Base-by-base conservation (phyloP, 1,140 invertebrate genomes). In the Drosophila varians region DNA sequence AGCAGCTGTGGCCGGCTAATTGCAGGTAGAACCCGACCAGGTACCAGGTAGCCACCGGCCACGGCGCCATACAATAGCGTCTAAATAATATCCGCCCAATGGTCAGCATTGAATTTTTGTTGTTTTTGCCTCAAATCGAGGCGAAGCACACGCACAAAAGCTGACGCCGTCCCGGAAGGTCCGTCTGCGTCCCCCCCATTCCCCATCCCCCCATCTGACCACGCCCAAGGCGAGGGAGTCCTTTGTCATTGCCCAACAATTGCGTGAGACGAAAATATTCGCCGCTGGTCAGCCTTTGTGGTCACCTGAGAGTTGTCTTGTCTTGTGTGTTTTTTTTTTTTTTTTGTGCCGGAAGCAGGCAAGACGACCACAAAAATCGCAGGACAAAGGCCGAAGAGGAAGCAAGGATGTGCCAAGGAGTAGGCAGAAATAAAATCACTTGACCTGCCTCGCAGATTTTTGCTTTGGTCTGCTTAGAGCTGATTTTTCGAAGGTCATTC, bases 71-170 rank as follows among this genome's bases (percentile, higher is more conserved):
- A 84, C 79, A 84, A 84, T 86, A 84, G 80, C 66, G 79, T 86
- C 79, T 84, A 86, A 84, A 86, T 86, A 86, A 86, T 84, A 80
- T 84, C 79, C 79, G 79, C 79, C 79, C 80, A 84, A 86, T 80
- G 79, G 79, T 84, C 79, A 84, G 79, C 31, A 54, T 46, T 26
- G n/a, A n/a, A n/a, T n/a, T 28, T 34, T 34, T 4, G 11, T 6
- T n/a, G n/a, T n/a, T n/a, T n/a, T n/a, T n/a, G n/a, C n/a, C n/a
- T n/a, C n/a, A n/a, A n/a, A n/a, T n/a, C n/a, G n/a, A 3, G 11
- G n/a, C 7, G 11, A 12, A 7, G 14, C 14, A 45, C 75, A 84
- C 79, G 79, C 79, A 84, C 82, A 84, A 84, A 84, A 80, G 79
- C 66, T 70, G 65, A 73, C 51, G 68, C 70, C 64, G 47, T 66